phyloP scores from a whole-genome alignment of 2,797 vertebrate genomes.

The Lophius americanus region DNA sequence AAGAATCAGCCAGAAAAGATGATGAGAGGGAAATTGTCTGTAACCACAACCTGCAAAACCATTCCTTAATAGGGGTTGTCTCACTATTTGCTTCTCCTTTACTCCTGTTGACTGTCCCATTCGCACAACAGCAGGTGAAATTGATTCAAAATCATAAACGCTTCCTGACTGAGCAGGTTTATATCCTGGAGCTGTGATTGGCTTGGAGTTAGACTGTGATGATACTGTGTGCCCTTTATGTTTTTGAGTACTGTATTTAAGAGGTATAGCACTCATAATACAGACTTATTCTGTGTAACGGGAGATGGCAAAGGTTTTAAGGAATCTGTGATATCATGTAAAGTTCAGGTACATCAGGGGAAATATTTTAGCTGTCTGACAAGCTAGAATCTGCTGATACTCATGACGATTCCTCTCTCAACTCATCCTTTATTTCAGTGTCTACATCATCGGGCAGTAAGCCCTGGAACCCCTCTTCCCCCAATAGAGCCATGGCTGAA shows the following conservation, averaged over 20 bases:
- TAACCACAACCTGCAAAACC: too few species aligned
- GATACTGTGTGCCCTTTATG: too few species aligned
- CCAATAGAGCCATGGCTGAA: conserved; percentile 86
- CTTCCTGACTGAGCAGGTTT: too few species aligned
- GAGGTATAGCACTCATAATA: not conserved
- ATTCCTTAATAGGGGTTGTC: too few species aligned
- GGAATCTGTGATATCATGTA: not conserved
- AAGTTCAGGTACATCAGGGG: not conserved
- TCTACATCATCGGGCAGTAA: conserved; percentile 90
- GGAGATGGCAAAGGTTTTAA: not conserved
- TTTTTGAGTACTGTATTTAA: not conserved
- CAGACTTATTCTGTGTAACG: not conserved
- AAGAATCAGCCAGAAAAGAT: too few species aligned
- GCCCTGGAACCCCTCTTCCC: conserved; percentile 85
- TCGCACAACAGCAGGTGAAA: too few species aligned
- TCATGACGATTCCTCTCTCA: conserved; percentile 10
- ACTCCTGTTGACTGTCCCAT: too few species aligned
- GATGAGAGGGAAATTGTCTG: too few species aligned
- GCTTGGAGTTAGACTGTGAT: too few species aligned
- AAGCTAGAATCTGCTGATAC: not conserved
- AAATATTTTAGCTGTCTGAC: conserved; percentile 3
- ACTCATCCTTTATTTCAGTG: conserved; percentile 80
- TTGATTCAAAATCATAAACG: too few species aligned
- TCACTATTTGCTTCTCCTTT: too few species aligned
- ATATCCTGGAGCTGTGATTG: too few species aligned